Evolutionary conservation across 2,797 vertebrate genomes (phyloP).

Genomic region (Hozukius guyotensis): DNA sequence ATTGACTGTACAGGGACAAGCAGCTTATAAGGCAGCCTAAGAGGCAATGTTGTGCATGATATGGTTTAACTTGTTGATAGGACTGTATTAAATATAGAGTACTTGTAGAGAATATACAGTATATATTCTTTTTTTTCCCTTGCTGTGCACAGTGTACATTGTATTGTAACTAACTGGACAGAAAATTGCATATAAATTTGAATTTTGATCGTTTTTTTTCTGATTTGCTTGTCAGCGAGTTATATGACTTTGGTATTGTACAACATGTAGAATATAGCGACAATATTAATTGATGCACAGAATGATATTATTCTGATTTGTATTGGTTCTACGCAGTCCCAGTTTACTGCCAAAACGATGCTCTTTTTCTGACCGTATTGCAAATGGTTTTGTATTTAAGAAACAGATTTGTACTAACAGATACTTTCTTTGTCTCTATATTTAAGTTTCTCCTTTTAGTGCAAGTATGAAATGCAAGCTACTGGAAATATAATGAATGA

Average conservation of each 20-base stretch:
- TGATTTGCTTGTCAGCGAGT: constrained; percentile 47
- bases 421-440: constrained; percentile 74
- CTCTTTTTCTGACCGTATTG: constrained; percentile 84
- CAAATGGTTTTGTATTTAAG: constrained; percentile 89
- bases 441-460: constrained; percentile 79
- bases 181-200: constrained; percentile 45
- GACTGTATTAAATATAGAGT: constrained; percentile 84
- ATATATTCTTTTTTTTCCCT: constrained; percentile 68
- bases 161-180: constrained; percentile 69
- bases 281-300: constrained; percentile 29
- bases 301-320: constrained; percentile 60
- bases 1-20: constrained; percentile 85
- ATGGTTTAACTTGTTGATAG: constrained; percentile 84
- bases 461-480: constrained; percentile 73
- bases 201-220: constrained; percentile 51
- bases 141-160: constrained; percentile 85
- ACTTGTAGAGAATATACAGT: constrained; percentile 64
- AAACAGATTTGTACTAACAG: constrained; percentile 85
- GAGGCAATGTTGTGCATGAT: constrained; percentile 86
- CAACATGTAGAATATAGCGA: constrained; percentile 29
- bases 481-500: constrained; percentile 80
- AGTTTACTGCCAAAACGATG: constrained; percentile 78
- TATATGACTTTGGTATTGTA: constrained; percentile 51
- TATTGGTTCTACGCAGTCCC: constrained; percentile 77
- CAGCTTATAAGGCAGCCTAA: constrained; percentile 81